These are phyloP conservation scores for Rhysida immarginata DNA, from an alignment of 1,140 invertebrate genomes.

Conservation along the genomic window DNA sequence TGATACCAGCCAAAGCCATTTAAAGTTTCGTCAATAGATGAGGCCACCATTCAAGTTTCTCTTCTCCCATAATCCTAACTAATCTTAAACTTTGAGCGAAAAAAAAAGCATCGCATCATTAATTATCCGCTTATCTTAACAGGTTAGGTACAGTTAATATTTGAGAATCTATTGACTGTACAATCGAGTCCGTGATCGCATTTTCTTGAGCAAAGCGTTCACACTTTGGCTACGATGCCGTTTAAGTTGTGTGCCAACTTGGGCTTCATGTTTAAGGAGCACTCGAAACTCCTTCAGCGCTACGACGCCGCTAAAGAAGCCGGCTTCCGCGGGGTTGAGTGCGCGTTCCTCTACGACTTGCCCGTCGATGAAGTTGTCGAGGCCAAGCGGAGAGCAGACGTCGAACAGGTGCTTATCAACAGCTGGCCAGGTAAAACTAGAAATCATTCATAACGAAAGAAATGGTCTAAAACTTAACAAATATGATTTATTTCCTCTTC, in stretches of 20 bases:
- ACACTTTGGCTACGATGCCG: slow-evolving; percentile 24
- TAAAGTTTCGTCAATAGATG: too few relatives aligned
- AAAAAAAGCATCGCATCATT: too few relatives aligned
- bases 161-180: too few relatives aligned
- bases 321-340: slow-evolving; percentile 73
- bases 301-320: slow-evolving; percentile 57
- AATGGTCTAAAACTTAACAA: not conserved
- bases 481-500: too few relatives aligned
- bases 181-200: too few relatives aligned
- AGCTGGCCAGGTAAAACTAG: slow-evolving; percentile 46
- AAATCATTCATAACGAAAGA: not conserved
- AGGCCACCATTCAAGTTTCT: too few relatives aligned
- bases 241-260: slow-evolving; percentile 74
- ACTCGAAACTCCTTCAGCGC: slow-evolving; percentile 44
- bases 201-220: too few relatives aligned
- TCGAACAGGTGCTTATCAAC: slow-evolving; percentile 71
- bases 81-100: too few relatives aligned
- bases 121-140: too few relatives aligned
- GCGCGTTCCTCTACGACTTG: slow-evolving; percentile 55
- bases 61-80: too few relatives aligned
- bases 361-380: slow-evolving; percentile 44
- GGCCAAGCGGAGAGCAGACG: slow-evolving; percentile 47
- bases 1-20: too few relatives aligned
- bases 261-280: slow-evolving; percentile 71
- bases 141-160: too few relatives aligned